phyloP scores from a whole-genome alignment of 2,888 invertebrate genomes.

The Amphipyra berbera region DNA sequence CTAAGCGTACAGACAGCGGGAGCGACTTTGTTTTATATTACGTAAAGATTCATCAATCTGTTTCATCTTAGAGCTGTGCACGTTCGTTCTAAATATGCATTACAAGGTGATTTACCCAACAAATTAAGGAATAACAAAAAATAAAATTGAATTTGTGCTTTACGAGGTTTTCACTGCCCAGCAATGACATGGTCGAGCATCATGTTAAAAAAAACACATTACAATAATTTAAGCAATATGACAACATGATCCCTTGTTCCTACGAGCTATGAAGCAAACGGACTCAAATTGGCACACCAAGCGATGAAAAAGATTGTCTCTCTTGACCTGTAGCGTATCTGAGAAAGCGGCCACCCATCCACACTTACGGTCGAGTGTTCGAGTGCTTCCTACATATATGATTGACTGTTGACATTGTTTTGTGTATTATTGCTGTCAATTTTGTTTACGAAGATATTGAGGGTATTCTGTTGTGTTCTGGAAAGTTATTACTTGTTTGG shows the following conservation, averaged over 20 bases:
- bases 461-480: constrained; percentile 7
- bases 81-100: too few species aligned
- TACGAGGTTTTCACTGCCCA: too few species aligned
- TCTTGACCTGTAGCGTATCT: constrained; percentile 30
- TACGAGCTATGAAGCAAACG: constrained; percentile 18
- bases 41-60: too few species aligned
- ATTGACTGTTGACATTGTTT: constrained; percentile 55
- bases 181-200: too few species aligned
- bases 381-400: constrained; percentile 36
- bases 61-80: too few species aligned
- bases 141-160: too few species aligned
- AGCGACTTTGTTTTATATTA: too few species aligned
- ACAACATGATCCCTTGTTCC: not conserved
- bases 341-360: constrained; percentile 25
- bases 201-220: too few species aligned
- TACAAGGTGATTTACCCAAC: too few species aligned
- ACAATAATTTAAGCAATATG: too few species aligned
- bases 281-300: constrained; percentile 19
- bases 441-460: constrained; percentile 1
- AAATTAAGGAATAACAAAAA: too few species aligned
- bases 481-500: not conserved
- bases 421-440: constrained; percentile 1
- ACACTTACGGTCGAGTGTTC: constrained; percentile 31
- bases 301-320: constrained; percentile 9
- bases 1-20: too few species aligned